Evolutionary conservation across 1,140 invertebrate species (phyloP).

Genomic region (Drosophila sp.): DNA sequence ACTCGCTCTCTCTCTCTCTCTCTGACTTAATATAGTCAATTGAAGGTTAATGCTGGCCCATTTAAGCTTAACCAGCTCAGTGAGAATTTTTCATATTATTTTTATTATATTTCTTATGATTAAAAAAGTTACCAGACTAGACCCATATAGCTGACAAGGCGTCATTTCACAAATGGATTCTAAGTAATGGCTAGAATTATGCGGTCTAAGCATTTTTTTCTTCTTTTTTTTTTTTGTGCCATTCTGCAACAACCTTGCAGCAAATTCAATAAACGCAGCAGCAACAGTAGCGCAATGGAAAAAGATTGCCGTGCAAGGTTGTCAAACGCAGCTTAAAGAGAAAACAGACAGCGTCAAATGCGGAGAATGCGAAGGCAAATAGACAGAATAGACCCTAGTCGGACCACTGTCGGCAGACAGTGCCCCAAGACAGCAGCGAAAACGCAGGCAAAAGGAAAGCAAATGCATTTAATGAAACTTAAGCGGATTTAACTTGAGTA

Average conservation of each 20-base stretch:
- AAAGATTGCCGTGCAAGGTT: conserved; percentile 22
- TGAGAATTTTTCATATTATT: conserved; percentile 35
- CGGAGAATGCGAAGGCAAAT: background rate
- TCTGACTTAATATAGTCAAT: conserved; percentile 41
- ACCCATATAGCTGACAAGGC: conserved; percentile 58
- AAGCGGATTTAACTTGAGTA: background rate
- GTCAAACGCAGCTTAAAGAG: conserved; percentile 27
- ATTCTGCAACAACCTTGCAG: conserved; percentile 39
- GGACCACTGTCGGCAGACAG: background rate
- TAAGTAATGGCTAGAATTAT: conserved; percentile 12
- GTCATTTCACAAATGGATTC: conserved; percentile 36
- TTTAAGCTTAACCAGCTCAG: conserved; percentile 54
- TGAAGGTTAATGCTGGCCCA: conserved; percentile 63
- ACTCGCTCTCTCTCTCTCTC: background rate
- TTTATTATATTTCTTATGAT: conserved; percentile 41
- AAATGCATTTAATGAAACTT: conserved; percentile 4
- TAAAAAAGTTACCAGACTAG: conserved; percentile 14
- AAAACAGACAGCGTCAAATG: background rate
- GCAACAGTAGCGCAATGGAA: conserved; percentile 4
- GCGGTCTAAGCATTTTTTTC: conserved; percentile 22
- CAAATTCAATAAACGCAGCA: conserved; percentile 30
- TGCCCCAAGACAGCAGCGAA: background rate
- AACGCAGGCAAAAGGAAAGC: background rate
- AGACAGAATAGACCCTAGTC: background rate
- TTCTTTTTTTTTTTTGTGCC: too few species aligned